Base-by-base conservation (phyloP, 2,888 invertebrate genomes). In the Malachius bipustulatus region DNA sequence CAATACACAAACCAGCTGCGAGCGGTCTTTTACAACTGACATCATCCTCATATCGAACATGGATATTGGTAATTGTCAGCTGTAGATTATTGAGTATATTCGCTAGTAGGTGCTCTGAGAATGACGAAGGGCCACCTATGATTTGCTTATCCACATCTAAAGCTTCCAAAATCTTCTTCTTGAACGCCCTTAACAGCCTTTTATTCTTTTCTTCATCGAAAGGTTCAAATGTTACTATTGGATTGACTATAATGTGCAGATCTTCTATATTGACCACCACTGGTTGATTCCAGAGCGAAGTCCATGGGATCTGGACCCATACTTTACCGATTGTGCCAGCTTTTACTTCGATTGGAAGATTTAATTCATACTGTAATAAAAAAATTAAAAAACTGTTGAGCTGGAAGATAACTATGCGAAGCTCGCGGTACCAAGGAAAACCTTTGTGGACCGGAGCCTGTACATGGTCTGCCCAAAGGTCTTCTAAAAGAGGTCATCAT, bases 51-150 rank as follows among this genome's bases (percentile, higher is more conserved):
- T 84, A 87, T 42, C 87, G 68, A 38, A 88, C 69, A 59, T 88
- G 87, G 30, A 88, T 71, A 56, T 83, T 82, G 40, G 75, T 73
- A 14, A 87, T 68, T 39, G 75, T 79, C 38, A 87, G 73, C 65
- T 85, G 83, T 30, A 88, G 66, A 56, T 82, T 83, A 56, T 83
- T 83, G 46, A 84, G 70, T 10, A 85, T 73, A 16, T 81, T 82
- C 12, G 82, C 77, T 43, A 80, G 67, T 32, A 85, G 56, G 52
- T 76, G 77, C 56, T 82, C 81, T 41, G 82, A 70, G 55, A 83
- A 78, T 32, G 73, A 71, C 47, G 69, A 68, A 3, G 77, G 75
- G 1, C 75, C 74, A 41, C 75, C 75, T 31, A 71, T 62, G 26
- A 75, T 62, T 45, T 75, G 70, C 40, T 61, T 60, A 39, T 69